Evolutionary conservation across 53 echinoderm and acorn worm genomes (phyloP).

Genomic region (Stichopus horrens): DNA sequence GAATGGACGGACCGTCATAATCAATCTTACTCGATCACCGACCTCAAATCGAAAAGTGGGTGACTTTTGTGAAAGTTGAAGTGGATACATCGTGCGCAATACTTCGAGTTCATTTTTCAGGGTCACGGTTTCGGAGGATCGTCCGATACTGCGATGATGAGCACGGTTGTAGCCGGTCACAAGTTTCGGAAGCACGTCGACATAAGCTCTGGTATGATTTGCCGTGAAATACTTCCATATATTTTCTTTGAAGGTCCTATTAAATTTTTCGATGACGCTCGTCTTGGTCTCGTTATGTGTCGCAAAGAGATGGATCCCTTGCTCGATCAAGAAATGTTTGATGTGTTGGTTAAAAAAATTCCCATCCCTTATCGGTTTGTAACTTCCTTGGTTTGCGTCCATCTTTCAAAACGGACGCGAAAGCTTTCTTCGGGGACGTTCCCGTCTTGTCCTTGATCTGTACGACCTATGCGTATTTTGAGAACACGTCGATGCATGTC

Average conservation of each 20-base stretch:
- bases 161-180: too few species aligned
- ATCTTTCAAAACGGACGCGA: constrained; percentile 12
- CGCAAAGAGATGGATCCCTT: too few species aligned
- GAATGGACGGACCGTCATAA: constrained; percentile 27
- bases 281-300: constrained; percentile 33
- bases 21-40: constrained; percentile 54
- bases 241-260: constrained; percentile 4
- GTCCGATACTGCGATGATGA: too few species aligned
- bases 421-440: neutral
- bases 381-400: too few species aligned
- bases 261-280: constrained; percentile 7
- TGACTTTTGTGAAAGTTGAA: neutral
- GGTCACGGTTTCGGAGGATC: neutral
- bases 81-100: neutral
- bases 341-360: too few species aligned
- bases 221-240: constrained; percentile 35
- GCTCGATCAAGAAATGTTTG: too few species aligned
- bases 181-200: constrained; percentile 7
- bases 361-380: too few species aligned
- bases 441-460: constrained; percentile 59
- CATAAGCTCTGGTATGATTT: constrained; percentile 17
- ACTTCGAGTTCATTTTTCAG: too few species aligned
- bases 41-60: too few species aligned
- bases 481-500: constrained; percentile 41
- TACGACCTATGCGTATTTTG: constrained; percentile 58